Evolutionary conservation across 2,888 invertebrate genomes (phyloP).

Genomic region (Zonitis immaculata): DNA sequence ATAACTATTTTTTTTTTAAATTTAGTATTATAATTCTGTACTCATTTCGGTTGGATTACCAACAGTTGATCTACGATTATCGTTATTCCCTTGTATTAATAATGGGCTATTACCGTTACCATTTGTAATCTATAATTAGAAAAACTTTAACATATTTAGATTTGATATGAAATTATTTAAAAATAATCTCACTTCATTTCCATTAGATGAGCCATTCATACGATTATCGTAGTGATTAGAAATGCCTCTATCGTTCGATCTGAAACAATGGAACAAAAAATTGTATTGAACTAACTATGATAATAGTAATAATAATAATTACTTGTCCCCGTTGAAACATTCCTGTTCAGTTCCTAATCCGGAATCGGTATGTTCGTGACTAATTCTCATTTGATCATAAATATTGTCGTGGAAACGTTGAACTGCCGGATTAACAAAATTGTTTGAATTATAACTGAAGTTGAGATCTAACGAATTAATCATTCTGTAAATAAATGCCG

Average conservation of each 20-base stretch:
- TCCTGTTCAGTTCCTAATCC: constrained; percentile 73
- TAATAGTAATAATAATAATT: neutral
- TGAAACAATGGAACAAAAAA: constrained; percentile 2
- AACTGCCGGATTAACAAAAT: constrained; percentile 5
- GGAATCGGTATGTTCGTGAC: constrained; percentile 73
- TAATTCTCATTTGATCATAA: constrained; percentile 49
- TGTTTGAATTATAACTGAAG: constrained; percentile 15
- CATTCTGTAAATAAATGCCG: constrained; percentile 27
- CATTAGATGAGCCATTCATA: constrained; percentile 5
- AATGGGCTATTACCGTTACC: neutral
- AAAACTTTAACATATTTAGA: neutral
- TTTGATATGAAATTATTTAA: constrained; percentile 3
- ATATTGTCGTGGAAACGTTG: constrained; percentile 28
- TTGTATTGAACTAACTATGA: neutral
- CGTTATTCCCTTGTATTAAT: neutral
- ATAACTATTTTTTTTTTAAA: constrained; percentile 10
- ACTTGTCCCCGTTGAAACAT: constrained; percentile 42
- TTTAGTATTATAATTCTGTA: constrained; percentile 16
- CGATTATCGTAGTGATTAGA: constrained; percentile 4
- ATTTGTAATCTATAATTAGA: constrained; percentile 1
- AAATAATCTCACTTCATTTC: constrained; percentile 8
- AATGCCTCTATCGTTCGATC: constrained; percentile 5
- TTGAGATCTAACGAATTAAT: constrained; percentile 27
- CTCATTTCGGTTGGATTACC: constrained; percentile 13
- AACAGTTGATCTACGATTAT: neutral